These are phyloP conservation scores for Zaprionus camerounensis DNA, from an alignment of 1,140 invertebrate species.

Conservation along the genomic window DNA sequence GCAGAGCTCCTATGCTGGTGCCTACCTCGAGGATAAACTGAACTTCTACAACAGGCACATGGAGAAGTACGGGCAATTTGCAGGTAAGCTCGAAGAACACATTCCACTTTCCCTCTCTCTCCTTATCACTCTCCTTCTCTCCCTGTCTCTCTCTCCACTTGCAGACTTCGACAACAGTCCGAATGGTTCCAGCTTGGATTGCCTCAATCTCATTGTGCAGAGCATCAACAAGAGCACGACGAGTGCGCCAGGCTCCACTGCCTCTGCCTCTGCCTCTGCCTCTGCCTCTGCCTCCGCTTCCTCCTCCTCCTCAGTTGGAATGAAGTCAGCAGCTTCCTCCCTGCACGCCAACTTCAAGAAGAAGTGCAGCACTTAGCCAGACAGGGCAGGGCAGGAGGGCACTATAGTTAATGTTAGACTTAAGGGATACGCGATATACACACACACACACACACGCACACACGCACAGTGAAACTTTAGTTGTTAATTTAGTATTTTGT, in stretches of 20 bases:
- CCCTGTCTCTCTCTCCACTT: too few species aligned
- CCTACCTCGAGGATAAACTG: constrained; percentile 79
- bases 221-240: constrained; percentile 85
- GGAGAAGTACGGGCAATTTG: constrained; percentile 75
- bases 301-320: constrained; percentile 10
- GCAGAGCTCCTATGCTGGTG: constrained; percentile 81
- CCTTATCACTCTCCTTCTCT: not conserved
- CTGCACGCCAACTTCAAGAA: constrained; percentile 75
- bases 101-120: not conserved
- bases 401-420: constrained; percentile 64
- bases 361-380: constrained; percentile 75
- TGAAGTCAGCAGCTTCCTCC: constrained; percentile 33
- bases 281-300: constrained; percentile 21
- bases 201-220: constrained; percentile 88
- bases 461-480: constrained; percentile 58
- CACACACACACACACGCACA: not conserved
- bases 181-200: constrained; percentile 86
- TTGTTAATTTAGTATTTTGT: constrained; percentile 61
- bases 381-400: not conserved
- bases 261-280: constrained; percentile 9
- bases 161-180: constrained; percentile 50
- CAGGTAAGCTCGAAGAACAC: constrained; percentile 54
- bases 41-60: constrained; percentile 71
- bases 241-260: constrained; percentile 25
- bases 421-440: constrained; percentile 77